phyloP scores from a whole-genome alignment of 2,113 vertebrate species.

The Motacilla tschutschensis region DNA sequence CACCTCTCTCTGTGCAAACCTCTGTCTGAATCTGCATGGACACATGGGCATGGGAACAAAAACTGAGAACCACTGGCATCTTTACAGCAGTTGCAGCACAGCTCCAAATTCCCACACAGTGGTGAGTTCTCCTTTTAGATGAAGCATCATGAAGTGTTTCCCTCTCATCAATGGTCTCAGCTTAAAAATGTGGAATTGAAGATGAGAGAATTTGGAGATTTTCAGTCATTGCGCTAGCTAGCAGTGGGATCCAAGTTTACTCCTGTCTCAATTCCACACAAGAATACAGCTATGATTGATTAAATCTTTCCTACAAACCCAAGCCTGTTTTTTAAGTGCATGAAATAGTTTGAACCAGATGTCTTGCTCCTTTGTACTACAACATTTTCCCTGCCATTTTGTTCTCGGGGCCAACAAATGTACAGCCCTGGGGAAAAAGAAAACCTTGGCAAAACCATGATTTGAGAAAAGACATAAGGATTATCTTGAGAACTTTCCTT shows the following conservation, averaged over 20 bases:
- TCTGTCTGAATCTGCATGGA: background rate
- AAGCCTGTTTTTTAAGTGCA: background rate
- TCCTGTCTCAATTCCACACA: background rate
- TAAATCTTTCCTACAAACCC: constrained; percentile 11
- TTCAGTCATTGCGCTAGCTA: background rate
- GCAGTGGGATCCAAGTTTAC: background rate
- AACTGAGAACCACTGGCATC: background rate
- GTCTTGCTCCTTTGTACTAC: background rate
- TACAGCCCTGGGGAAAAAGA: background rate
- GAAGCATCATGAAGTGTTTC: background rate
- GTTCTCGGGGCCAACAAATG: background rate
- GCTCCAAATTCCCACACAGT: background rate
- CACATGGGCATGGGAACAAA: background rate
- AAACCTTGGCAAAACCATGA: background rate
- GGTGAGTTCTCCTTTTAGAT: background rate
- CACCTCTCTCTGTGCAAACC: background rate
- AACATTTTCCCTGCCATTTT: background rate
- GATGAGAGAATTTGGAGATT: background rate
- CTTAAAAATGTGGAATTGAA: background rate
- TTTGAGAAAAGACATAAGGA: background rate
- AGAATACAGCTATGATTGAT: background rate
- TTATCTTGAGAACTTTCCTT: background rate
- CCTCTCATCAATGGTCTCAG: background rate
- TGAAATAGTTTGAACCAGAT: background rate
- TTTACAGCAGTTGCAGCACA: background rate